Evolutionary conservation across 2,888 invertebrate species (phyloP).

Genomic region (Papilio gigon): DNA sequence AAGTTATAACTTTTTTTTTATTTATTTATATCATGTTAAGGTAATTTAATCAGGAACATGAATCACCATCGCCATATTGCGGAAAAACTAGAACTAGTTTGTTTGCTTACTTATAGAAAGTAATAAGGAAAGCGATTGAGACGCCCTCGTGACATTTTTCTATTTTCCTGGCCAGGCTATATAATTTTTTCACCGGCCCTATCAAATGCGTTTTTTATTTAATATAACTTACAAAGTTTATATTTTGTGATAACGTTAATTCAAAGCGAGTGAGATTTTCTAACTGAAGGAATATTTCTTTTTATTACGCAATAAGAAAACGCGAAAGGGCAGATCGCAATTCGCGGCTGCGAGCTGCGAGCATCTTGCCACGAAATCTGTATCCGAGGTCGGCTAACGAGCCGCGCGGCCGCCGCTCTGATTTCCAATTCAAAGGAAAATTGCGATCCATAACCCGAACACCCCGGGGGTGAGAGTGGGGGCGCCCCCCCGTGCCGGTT

Average conservation of each 20-base stretch:
- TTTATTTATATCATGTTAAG: too few species aligned
- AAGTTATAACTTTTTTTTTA: too few species aligned
- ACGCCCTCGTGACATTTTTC: too few species aligned
- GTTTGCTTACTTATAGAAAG: too few species aligned
- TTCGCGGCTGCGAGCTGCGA: constrained; percentile 49
- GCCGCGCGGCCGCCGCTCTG: constrained; percentile 77
- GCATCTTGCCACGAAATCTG: constrained; percentile 80
- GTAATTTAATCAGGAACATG: too few species aligned
- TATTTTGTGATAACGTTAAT: not conserved
- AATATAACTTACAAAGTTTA: not conserved
- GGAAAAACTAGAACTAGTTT: too few species aligned
- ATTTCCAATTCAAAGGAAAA: constrained; percentile 84
- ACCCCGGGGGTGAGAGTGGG: constrained; percentile 54
- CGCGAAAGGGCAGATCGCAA: constrained; percentile 63
- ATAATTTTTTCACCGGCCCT: too few species aligned
- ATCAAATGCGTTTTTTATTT: too few species aligned
- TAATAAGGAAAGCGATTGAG: too few species aligned
- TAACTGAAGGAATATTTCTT: constrained; percentile 14
- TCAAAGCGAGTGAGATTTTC: not conserved
- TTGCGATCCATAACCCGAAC: constrained; percentile 81
- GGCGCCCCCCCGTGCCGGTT: constrained; percentile 78
- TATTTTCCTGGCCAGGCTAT: too few species aligned
- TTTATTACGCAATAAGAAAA: constrained; percentile 38
- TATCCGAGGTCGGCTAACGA: constrained; percentile 75
- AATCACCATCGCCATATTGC: too few species aligned